Evolutionary conservation across 1,140 invertebrate species (phyloP).

Genomic region (Parapsyche elsis): DNA sequence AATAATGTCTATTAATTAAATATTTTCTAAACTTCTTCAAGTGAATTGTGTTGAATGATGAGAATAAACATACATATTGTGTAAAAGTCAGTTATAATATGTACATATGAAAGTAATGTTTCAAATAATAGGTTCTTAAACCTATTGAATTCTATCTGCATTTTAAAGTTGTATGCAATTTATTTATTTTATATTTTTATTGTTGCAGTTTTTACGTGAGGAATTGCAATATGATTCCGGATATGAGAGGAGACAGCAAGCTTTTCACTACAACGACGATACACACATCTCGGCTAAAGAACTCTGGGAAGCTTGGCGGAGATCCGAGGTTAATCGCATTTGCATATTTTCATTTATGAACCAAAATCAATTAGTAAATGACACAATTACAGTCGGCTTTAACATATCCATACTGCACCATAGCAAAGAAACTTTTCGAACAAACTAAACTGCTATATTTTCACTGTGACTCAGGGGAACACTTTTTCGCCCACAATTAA

Average conservation of each 20-base stretch:
- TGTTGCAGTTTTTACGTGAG: conserved; percentile 88
- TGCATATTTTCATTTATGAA: too few species aligned
- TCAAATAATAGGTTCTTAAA: too few species aligned
- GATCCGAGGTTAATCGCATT: conserved; percentile 77
- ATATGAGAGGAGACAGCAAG: conserved; percentile 88
- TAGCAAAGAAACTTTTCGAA: background rate
- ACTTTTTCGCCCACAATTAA: conserved; percentile 18
- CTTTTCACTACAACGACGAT: conserved; percentile 95
- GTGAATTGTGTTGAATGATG: too few species aligned
- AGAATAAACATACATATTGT: too few species aligned
- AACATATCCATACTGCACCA: too few species aligned
- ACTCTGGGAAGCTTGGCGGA: conserved; percentile 93
- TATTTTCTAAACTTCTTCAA: too few species aligned
- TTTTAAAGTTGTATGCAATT: too few species aligned
- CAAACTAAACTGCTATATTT: background rate
- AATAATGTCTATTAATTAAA: too few species aligned
- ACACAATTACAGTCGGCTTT: background rate
- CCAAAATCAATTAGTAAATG: background rate
- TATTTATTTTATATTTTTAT: conserved; percentile 12
- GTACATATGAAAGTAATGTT: too few species aligned
- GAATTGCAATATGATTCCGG: conserved; percentile 95
- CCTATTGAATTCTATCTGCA: too few species aligned
- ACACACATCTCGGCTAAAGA: conserved; percentile 96
- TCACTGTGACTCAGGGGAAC: background rate
- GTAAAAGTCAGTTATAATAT: too few species aligned